Percentiles rank a stretch among this genome's conserved stretches.
Conservation (phyloP, 2,113 vertebrate species). For the Pardalotus punctatus region DNA sequence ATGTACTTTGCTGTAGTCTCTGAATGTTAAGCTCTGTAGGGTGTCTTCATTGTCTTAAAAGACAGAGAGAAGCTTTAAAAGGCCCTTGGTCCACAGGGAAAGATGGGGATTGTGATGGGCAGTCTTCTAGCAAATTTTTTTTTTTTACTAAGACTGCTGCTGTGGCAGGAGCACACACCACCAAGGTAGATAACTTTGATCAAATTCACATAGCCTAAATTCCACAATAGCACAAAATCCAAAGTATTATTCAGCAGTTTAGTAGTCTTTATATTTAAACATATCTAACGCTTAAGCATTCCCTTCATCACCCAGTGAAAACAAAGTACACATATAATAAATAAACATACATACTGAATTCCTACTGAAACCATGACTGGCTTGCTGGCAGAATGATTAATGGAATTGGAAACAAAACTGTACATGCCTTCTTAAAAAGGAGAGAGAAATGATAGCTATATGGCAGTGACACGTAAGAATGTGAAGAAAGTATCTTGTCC, state of each 20-base stretch:
- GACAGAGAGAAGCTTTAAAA: background rate
- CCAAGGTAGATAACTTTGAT: background rate
- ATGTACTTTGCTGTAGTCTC: background rate
- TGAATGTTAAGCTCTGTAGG: background rate
- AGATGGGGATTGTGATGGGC: background rate
- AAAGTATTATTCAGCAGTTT: background rate
- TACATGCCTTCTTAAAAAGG: background rate
- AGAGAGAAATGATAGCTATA: background rate
- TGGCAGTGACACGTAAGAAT: background rate
- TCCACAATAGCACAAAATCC: background rate
- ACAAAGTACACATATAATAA: background rate
- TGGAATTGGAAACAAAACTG: background rate
- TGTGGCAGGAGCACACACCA: background rate
- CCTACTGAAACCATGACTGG: background rate
- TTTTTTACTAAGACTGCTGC: background rate
- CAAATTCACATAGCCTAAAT: background rate
- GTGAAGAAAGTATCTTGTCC: background rate
- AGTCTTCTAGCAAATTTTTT: background rate
- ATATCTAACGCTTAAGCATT: background rate
- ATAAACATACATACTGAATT: background rate
- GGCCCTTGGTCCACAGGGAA: background rate
- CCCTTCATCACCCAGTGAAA: background rate
- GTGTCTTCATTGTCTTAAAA: background rate
- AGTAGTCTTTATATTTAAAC: background rate
- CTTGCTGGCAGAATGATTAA: background rate